phyloP scores from a whole-genome alignment of 2,888 invertebrate genomes.

The Cryptus viduatorius region DNA sequence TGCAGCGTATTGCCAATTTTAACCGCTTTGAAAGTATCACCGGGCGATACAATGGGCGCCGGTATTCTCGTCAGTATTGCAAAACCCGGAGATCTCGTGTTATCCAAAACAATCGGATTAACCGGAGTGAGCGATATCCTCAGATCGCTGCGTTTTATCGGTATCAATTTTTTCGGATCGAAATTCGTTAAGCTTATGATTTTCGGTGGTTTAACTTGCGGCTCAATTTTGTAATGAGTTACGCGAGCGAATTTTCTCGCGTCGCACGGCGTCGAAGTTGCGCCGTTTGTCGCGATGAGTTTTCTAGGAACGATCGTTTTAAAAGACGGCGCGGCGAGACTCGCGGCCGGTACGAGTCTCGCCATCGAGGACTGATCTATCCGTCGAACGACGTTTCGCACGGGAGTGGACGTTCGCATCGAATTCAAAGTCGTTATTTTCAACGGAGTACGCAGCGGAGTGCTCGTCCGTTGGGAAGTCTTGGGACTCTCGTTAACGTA shows the following conservation, averaged over 20 bases:
- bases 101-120: constrained; percentile 65
- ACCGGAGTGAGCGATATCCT: constrained; percentile 71
- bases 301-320: constrained; percentile 59
- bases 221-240: constrained; percentile 69
- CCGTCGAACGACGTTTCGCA: background rate
- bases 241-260: constrained; percentile 62
- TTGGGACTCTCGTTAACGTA: constrained; percentile 54
- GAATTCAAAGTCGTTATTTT: constrained; percentile 43
- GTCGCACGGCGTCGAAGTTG: constrained; percentile 13
- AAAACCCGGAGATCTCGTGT: constrained; percentile 67
- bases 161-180: constrained; percentile 75
- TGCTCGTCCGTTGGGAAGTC: constrained; percentile 39
- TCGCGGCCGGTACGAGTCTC: constrained; percentile 29
- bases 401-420: constrained; percentile 23
- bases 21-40: constrained; percentile 78
- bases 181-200: constrained; percentile 74
- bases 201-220: constrained; percentile 69
- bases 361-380: background rate
- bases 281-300: constrained; percentile 49
- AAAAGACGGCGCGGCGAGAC: constrained; percentile 40
- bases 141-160: constrained; percentile 74
- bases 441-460: constrained; percentile 40
- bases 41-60: constrained; percentile 74
- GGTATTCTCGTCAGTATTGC: constrained; percentile 74
- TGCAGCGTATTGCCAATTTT: constrained; percentile 79